Evolutionary conservation across 2,888 invertebrate genomes (phyloP).

Genomic region (Hoplodrina blanda): DNA sequence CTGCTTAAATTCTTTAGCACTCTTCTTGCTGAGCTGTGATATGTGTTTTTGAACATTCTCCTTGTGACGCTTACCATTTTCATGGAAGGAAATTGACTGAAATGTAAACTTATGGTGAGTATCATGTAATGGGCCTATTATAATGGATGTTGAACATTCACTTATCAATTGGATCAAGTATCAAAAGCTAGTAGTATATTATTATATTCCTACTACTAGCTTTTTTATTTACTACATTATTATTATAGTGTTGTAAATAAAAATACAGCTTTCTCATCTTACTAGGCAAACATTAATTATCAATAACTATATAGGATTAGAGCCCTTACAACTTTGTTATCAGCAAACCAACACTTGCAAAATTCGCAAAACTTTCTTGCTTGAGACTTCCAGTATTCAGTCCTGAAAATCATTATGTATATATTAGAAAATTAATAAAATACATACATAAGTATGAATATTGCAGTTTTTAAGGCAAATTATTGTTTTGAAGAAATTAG

Average conservation of each 20-base stretch:
- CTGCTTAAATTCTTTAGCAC: slow-evolving; percentile 94
- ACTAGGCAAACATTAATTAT: neutral
- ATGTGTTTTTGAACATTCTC: slow-evolving; percentile 97
- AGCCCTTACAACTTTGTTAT: slow-evolving; percentile 96
- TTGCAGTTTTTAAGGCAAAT: neutral
- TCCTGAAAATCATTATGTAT: slow-evolving; percentile 90
- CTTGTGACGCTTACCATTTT: slow-evolving; percentile 97
- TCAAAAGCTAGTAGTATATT: neutral
- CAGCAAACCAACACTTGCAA: slow-evolving; percentile 99
- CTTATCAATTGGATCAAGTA: neutral
- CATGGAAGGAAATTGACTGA: slow-evolving; percentile 98
- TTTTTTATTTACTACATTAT: too few relatives aligned
- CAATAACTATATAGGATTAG: neutral
- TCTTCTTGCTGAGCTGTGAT: slow-evolving; percentile 95
- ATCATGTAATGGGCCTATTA: neutral
- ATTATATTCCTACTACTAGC: too few relatives aligned
- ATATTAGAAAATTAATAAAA: neutral
- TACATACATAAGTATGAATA: neutral
- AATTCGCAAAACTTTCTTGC: slow-evolving; percentile 98
- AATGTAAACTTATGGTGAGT: slow-evolving; percentile 63
- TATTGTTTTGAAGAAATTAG: neutral
- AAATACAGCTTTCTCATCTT: too few relatives aligned
- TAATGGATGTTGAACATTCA: neutral
- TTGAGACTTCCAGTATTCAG: slow-evolving; percentile 99
- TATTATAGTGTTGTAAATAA: too few relatives aligned